Percentiles rank a stretch among this genome's conserved stretches.
Evolutionary conservation across 2,113 vertebrate genomes (phyloP).

Genomic region (Anser brachyrhynchus): DNA sequence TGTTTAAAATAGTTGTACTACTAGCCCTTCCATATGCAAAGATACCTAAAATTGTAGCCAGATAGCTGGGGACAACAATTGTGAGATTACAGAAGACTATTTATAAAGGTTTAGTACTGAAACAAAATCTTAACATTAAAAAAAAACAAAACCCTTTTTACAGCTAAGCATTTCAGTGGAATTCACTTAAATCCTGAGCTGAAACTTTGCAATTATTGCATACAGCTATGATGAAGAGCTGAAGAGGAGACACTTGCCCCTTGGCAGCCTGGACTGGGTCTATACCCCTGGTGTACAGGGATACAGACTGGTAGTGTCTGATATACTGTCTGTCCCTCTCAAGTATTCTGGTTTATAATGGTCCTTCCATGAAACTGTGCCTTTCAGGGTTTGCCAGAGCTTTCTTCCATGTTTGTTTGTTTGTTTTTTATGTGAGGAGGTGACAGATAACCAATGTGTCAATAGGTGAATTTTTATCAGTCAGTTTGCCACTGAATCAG

Average conservation of each 20-base stretch:
- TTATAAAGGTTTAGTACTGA: neutral
- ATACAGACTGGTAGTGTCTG: neutral
- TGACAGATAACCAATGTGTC: neutral
- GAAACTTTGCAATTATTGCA: neutral
- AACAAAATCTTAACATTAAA: neutral
- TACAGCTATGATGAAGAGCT: neutral
- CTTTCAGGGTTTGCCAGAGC: neutral
- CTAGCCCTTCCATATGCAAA: neutral
- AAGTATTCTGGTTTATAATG: neutral
- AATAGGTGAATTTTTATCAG: neutral
- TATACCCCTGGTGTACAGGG: neutral
- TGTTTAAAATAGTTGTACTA: neutral
- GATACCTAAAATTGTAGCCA: neutral
- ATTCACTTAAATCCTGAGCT: neutral
- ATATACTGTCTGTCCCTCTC: neutral
- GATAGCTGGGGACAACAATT: neutral
- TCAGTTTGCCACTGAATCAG: neutral
- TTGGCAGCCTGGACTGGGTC: neutral
- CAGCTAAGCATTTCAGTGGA: neutral
- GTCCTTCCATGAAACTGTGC: neutral
- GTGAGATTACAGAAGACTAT: neutral
- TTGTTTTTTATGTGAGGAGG: neutral
- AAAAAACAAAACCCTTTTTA: neutral
- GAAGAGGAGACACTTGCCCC: neutral
- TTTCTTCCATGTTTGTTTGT: neutral